Conservation (phyloP, 2,113 vertebrate genomes). For the Brachyhypopomus gauderio region DNA sequence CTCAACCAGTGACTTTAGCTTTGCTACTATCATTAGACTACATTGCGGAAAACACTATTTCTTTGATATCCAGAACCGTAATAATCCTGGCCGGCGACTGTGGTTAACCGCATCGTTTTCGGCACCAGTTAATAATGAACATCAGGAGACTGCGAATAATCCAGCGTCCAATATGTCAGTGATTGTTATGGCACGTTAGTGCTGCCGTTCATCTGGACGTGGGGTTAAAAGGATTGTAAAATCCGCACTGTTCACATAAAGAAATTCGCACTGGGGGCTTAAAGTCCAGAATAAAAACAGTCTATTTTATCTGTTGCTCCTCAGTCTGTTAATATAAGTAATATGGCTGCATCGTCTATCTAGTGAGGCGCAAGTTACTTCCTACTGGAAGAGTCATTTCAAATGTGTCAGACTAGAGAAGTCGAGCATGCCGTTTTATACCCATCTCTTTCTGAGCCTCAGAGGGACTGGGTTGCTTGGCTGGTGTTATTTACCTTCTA, state of each 20-base stretch:
- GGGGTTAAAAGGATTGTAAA: not conserved
- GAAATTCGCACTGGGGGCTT: not conserved
- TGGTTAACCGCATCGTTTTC: not conserved
- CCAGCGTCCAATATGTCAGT: not conserved
- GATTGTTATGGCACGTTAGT: slow-evolving; percentile 17
- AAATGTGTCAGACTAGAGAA: too few species aligned
- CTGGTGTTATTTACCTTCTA: too few species aligned
- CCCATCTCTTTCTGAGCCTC: too few species aligned
- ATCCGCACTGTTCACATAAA: not conserved
- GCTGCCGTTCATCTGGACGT: not conserved
- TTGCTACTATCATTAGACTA: not conserved
- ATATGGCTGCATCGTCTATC: not conserved
- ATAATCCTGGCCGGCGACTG: not conserved
- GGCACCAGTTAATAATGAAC: not conserved
- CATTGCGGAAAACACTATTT: too few species aligned
- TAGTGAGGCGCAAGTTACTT: not conserved
- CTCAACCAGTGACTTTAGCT: slow-evolving; percentile 12
- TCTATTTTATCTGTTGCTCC: not conserved
- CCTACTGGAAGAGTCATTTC: too few species aligned
- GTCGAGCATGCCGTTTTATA: too few species aligned
- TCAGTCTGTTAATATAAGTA: not conserved
- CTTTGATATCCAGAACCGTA: not conserved
- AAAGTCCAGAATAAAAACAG: not conserved
- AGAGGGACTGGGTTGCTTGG: not conserved
- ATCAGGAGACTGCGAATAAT: not conserved